Percentiles rank a stretch among this genome's conserved stretches.
These are phyloP conservation scores for Steinernema khuongi DNA, from an alignment of 1,140 invertebrate genomes.

Conservation along the genomic window DNA sequence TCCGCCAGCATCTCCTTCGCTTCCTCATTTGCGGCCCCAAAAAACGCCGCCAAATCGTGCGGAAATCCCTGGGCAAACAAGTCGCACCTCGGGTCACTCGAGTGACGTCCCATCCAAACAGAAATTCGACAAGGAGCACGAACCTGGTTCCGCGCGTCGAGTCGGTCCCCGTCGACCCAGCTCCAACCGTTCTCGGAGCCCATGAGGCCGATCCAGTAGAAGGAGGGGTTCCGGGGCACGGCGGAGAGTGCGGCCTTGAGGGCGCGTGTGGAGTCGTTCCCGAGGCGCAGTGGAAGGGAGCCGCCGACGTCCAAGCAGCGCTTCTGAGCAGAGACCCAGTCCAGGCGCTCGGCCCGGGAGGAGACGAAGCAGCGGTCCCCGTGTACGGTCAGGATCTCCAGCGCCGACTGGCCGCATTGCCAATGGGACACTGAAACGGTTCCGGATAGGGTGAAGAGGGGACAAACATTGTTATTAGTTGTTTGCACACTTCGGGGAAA, in stretches of 20 bases:
- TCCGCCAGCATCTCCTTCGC: not conserved
- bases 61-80: slow-evolving; percentile 1
- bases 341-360: slow-evolving; percentile 28
- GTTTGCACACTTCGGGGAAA: too few relatives aligned
- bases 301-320: slow-evolving; percentile 39
- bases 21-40: not conserved
- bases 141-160: not conserved
- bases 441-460: too few relatives aligned
- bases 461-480: too few relatives aligned
- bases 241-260: slow-evolving; percentile 27
- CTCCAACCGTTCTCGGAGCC: slow-evolving; percentile 30
- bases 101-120: not conserved
- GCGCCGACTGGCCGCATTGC: slow-evolving; percentile 39
- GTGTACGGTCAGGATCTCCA: slow-evolving; percentile 40
- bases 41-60: not conserved
- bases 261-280: slow-evolving; percentile 21
- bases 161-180: slow-evolving; percentile 38
- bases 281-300: slow-evolving; percentile 32
- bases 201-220: slow-evolving; percentile 33
- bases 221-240: slow-evolving; percentile 22
- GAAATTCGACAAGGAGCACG: not conserved
- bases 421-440: slow-evolving; percentile 41
- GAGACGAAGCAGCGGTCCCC: slow-evolving; percentile 37
- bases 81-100: not conserved
- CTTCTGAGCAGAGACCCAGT: slow-evolving; percentile 38